Conservation (phyloP, 2,113 vertebrate genomes). For the Corythornis vintsioides region DNA sequence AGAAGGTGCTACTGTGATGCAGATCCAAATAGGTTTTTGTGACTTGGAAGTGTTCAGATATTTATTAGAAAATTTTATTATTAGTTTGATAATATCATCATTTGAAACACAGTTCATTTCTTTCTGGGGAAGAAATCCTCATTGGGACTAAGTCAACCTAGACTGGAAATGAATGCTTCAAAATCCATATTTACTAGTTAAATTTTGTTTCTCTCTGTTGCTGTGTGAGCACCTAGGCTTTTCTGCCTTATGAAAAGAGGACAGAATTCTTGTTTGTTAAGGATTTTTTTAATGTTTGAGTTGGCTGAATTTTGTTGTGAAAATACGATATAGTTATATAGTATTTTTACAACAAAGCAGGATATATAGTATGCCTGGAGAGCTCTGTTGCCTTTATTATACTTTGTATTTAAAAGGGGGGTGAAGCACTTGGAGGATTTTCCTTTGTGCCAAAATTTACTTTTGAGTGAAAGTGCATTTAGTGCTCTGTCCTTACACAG, state of each 20-base stretch:
- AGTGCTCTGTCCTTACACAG: background rate
- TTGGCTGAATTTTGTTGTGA: background rate
- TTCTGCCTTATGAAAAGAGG: background rate
- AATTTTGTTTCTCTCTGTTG: background rate
- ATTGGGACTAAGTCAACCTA: background rate
- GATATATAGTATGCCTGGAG: background rate
- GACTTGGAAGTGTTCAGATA: background rate
- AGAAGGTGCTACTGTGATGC: background rate
- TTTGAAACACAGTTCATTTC: background rate
- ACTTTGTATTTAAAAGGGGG: background rate
- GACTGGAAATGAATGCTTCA: conserved; percentile 46
- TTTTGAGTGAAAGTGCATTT: background rate
- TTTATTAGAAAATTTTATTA: background rate
- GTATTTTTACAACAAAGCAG: background rate
- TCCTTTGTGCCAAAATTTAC: background rate
- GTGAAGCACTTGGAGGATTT: background rate
- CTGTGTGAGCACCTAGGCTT: background rate
- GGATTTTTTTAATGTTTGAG: background rate
- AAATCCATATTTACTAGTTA: conserved; percentile 43
- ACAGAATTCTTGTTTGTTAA: background rate
- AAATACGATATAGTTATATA: background rate
- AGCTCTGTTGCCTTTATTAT: background rate
- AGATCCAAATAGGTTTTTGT: background rate
- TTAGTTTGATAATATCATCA: background rate
- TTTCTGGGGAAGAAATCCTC: background rate